A percentile compares a stretch with the other conserved stretches of the same genome.
Conservation (phyloP, 2,113 vertebrate species). For the Coptodon bakossiorum region DNA sequence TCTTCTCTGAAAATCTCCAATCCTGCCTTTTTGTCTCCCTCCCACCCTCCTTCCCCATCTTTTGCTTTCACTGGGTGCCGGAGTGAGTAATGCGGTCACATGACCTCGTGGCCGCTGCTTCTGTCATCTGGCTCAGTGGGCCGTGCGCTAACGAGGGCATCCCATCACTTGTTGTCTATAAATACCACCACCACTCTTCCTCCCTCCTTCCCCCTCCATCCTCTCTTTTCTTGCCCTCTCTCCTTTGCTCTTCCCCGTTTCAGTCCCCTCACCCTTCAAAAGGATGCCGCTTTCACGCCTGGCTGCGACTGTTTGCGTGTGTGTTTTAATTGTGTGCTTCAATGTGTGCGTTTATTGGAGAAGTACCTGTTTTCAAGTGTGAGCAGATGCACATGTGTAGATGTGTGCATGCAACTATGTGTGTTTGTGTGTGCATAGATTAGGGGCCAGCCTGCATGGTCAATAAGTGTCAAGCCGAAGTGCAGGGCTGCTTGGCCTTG, state of each 20-base stretch:
- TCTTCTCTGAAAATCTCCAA: not conserved
- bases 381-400: not conserved
- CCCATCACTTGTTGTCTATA: constrained; percentile 76
- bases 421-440: not conserved
- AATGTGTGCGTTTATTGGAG: not conserved
- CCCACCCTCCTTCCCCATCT: constrained; percentile 7
- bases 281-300: not conserved
- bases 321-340: not conserved
- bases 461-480: constrained; percentile 36
- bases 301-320: not conserved
- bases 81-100: constrained; percentile 70
- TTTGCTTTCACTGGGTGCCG: constrained; percentile 45
- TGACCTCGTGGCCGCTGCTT: constrained; percentile 61
- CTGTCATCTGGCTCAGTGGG: constrained; percentile 72
- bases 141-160: constrained; percentile 67
- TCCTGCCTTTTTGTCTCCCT: not conserved
- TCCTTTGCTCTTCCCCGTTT: not conserved
- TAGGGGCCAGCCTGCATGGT: constrained; percentile 2
- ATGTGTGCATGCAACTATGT: not conserved
- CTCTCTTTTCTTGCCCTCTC: constrained; percentile 2
- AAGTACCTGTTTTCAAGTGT: not conserved
- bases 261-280: constrained; percentile 25
- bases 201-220: not conserved
- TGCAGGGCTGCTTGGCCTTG: not conserved
- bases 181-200: constrained; percentile 60